A percentile compares a stretch with the other conserved stretches of the same genome.
Conservation (phyloP, 1,140 invertebrate genomes). For the Drosophila elegans region DNA sequence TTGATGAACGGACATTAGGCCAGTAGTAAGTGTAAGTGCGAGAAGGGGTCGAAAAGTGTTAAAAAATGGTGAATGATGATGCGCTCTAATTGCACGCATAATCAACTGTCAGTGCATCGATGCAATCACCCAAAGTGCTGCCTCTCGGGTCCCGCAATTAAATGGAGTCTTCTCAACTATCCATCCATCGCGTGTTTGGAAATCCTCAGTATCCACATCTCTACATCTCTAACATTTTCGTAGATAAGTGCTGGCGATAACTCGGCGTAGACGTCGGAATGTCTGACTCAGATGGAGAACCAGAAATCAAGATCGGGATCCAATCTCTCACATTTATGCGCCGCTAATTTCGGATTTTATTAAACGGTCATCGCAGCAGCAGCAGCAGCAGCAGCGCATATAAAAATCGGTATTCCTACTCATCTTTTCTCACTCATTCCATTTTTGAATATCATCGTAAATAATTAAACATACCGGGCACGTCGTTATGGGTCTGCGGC, state of each 20-base stretch:
- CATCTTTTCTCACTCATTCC: conserved; percentile 53
- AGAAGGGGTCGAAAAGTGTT: conserved; percentile 64
- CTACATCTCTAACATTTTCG: background rate
- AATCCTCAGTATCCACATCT: conserved; percentile 35
- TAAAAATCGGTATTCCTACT: conserved; percentile 73
- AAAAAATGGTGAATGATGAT: conserved; percentile 80
- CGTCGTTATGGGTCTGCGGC: conserved; percentile 62
- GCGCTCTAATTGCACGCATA: conserved; percentile 78
- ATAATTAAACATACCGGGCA: conserved; percentile 78
- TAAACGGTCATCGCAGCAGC: conserved; percentile 61
- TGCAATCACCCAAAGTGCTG: conserved; percentile 69
- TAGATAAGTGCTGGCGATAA: conserved; percentile 68
- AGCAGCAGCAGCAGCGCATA: conserved; percentile 23
- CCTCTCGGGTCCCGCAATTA: conserved; percentile 55
- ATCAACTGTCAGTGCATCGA: conserved; percentile 56
- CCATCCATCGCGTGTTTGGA: conserved; percentile 60
- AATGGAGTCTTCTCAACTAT: conserved; percentile 50
- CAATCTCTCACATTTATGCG: conserved; percentile 53
- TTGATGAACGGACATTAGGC: conserved; percentile 77
- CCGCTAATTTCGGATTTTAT: conserved; percentile 77
- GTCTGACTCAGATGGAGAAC: conserved; percentile 47
- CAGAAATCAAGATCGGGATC: conserved; percentile 9
- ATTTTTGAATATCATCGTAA: conserved; percentile 77
- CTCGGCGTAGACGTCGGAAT: conserved; percentile 60
- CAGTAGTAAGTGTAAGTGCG: conserved; percentile 40